Evolutionary conservation across 2,888 invertebrate genomes (phyloP).

Genomic region (Xylocampa areola): DNA sequence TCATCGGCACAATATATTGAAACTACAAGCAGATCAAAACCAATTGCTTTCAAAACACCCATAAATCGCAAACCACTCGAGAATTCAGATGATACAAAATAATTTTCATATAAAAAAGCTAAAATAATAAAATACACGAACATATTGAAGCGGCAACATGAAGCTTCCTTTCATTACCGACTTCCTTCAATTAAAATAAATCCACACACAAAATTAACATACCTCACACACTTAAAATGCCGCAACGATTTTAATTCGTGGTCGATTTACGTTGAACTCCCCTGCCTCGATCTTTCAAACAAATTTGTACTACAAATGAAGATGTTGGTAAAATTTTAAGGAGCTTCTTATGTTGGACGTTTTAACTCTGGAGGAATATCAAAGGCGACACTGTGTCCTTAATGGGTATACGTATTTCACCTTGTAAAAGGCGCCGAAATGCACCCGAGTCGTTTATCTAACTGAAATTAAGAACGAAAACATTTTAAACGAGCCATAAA

Average conservation of each 20-base stretch:
- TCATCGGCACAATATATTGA: constrained; percentile 7
- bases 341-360: constrained; percentile 67
- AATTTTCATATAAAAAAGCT: constrained; percentile 42
- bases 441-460: constrained; percentile 79
- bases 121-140: constrained; percentile 62
- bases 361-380: constrained; percentile 69
- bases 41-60: constrained; percentile 15
- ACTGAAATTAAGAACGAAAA: constrained; percentile 87
- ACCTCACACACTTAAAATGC: constrained; percentile 77
- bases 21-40: constrained; percentile 31
- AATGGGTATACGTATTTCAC: constrained; percentile 82
- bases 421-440: constrained; percentile 81
- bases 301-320: constrained; percentile 36
- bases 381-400: constrained; percentile 68
- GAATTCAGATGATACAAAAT: constrained; percentile 32
- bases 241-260: constrained; percentile 54
- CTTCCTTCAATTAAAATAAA: constrained; percentile 78
- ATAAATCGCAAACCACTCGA: constrained; percentile 32
- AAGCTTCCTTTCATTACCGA: constrained; percentile 69
- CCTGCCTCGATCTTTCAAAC: constrained; percentile 15
- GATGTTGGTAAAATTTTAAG: constrained; percentile 32
- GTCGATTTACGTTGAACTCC: constrained; percentile 62
- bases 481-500: constrained; percentile 84
- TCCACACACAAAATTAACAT: constrained; percentile 78
- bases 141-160: constrained; percentile 52